A percentile compares a stretch with the other conserved stretches of the same genome.
phyloP scores from a whole-genome alignment of 2,797 vertebrate species.

The Euphonia xanthogaster region DNA sequence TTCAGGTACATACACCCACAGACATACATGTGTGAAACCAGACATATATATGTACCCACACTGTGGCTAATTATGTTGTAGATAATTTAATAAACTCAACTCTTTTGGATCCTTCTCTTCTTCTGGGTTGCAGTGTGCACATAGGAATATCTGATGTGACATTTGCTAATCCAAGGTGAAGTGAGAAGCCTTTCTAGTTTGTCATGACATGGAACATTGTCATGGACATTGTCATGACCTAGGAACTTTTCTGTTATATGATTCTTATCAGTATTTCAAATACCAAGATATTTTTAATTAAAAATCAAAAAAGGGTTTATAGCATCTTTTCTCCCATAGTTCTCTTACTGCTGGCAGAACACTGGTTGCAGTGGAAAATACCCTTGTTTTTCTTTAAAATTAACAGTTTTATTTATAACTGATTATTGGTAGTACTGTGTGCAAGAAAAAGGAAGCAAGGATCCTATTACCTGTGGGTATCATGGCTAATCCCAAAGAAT shows the following conservation, averaged over 20 bases:
- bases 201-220: neutral
- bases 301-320: neutral
- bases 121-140: neutral
- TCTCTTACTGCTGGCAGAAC: neutral
- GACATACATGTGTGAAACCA: neutral
- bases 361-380: neutral
- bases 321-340: neutral
- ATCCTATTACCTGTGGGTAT: neutral
- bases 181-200: neutral
- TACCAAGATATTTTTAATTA: neutral
- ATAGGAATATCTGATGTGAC: neutral
- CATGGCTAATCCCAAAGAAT: neutral
- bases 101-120: neutral
- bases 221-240: neutral
- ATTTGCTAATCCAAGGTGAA: neutral
- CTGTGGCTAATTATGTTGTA: neutral
- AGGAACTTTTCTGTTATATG: neutral
- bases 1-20: neutral
- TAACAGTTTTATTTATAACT: neutral
- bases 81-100: neutral
- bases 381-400: neutral
- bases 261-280: neutral
- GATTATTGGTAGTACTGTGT: neutral
- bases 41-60: accelerated
- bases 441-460: neutral